Evolutionary conservation across 2,797 vertebrate genomes (phyloP), one percentile per base, ranked within the genome.

Genomic region (Onychomys leucogaster): DNA sequence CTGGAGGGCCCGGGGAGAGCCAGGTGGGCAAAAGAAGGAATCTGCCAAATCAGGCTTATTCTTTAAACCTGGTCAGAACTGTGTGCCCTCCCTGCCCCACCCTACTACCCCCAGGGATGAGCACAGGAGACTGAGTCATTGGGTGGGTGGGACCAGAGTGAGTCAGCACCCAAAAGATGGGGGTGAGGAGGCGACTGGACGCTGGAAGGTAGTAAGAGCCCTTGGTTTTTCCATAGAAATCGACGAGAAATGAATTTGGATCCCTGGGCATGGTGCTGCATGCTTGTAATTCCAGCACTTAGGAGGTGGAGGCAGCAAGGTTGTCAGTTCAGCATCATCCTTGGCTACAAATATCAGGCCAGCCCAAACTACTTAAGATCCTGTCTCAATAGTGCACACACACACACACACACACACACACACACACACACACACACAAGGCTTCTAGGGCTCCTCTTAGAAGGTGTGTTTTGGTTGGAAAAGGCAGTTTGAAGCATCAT

Each of bases 141-240:
- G 82, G 52, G 94, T 83, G 90, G 96, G 91, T 80, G 87, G 96
- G 80, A 90, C 83, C 63, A 84, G 84, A 91, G 59, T 97, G 94
- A 97, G 95, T 96, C 95, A 95, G 76, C 81, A 83, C 78, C 25
- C 14, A 27, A 81, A 95, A 95, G 90, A 63, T 49, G 32, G 55
- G 83, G 92, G 21, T 12, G 37, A 19, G 43, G 83, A 88, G 29
- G 65, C 37, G 71, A 63, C 61, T 41, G 32, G 23, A 63, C 90
- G 86, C 46, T n/a, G 71, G 27, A 34, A 71, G 27, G 32, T 80
- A 78, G 52, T 32, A 88, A 37, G 73, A 93, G 25, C 27, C 77
- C 63, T 83, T 46, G 61, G 43, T 25, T 78, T 83, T 94, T 82
- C 57, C 57, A 23, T 2, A 6, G 32, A 29, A 90, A 84, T 41